Evolutionary conservation across 2,888 invertebrate species (phyloP).

Genomic region (Tetramorium bicarinatum): DNA sequence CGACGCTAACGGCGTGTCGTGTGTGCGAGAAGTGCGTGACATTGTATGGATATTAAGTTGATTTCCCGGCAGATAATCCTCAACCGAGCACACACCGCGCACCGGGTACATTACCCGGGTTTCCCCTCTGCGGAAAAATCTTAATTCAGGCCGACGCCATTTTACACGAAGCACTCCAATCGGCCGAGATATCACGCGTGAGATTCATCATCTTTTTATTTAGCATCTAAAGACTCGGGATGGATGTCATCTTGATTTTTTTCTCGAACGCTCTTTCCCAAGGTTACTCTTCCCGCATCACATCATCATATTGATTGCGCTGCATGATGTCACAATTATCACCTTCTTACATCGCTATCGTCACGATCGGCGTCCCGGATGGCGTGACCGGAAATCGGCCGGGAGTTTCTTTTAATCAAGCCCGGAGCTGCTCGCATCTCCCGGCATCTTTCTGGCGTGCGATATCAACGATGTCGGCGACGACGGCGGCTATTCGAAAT

Average conservation of each 20-base stretch:
- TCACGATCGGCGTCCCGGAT: neutral
- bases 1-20: slow-evolving; percentile 66
- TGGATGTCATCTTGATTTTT: neutral
- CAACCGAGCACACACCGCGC: slow-evolving; percentile 17
- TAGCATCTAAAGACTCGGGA: neutral
- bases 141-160: slow-evolving; percentile 70
- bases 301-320: neutral
- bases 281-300: neutral
- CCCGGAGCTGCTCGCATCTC: slow-evolving; percentile 34
- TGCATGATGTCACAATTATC: neutral
- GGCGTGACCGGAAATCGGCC: slow-evolving; percentile 7
- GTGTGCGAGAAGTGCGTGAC: slow-evolving; percentile 82
- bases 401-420: slow-evolving; percentile 58
- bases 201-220: slow-evolving; percentile 34
- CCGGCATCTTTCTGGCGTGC: slow-evolving; percentile 49
- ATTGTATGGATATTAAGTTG: slow-evolving; percentile 86
- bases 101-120: slow-evolving; percentile 30
- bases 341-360: neutral
- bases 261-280: neutral
- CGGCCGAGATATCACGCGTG: slow-evolving; percentile 52
- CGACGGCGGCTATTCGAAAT: slow-evolving; percentile 60
- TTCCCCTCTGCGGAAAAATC: slow-evolving; percentile 71
- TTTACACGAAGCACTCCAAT: slow-evolving; percentile 26
- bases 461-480: slow-evolving; percentile 58
- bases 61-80: slow-evolving; percentile 81